Base-by-base conservation (phyloP, 2,797 vertebrate species). In the Gymnocypris eckloni region DNA sequence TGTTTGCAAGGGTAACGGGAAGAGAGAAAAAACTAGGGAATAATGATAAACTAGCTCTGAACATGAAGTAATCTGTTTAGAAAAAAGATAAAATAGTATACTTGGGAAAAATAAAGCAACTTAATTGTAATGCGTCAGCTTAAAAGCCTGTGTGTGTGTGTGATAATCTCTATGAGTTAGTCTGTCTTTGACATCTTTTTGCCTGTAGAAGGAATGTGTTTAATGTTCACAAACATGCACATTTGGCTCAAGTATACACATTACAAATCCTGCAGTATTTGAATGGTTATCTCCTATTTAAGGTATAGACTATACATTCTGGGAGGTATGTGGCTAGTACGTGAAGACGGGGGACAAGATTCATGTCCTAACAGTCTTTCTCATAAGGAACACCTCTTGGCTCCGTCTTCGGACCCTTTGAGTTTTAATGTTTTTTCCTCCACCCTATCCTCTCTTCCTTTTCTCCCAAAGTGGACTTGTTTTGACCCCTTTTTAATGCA, bases 1-100 rank as follows among this genome's bases (percentile, higher is more conserved):
- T 95, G 95, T 96, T 96, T 95, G 94, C 93, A 91, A 94, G 93
- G 90, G 94, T 93, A 93, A 93, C 92, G 90, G 92, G 92, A 90
- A 89, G 91, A 92, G 93, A 83, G 64, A 67, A 89, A 69, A 77
- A 88, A 61, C 50, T 50, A n/a, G 54, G 78, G 54, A 86, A 73
- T 86, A 75, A 86, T 66, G 69, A 85, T 75, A 80, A 75, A 86
- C 81, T 79, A 22, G 81, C 41, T 86, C 15, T 54, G 77, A 87
- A 83, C 80, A 11, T 69, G 15, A 77, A 56, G 83, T 84, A 41
- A 89, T 88, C 86, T 78, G 75, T 85, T 85, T 80, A 78, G 71
- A 73, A 67, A 89, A 87, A 77, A 66, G 18, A 69, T 50, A 2
- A 72, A 77, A 88, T 90, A 67, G 33, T 66, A 78, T 81, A 70